Base-by-base conservation (phyloP, 2,797 vertebrate species). In the Microctenopoma stevenorrisi region DNA sequence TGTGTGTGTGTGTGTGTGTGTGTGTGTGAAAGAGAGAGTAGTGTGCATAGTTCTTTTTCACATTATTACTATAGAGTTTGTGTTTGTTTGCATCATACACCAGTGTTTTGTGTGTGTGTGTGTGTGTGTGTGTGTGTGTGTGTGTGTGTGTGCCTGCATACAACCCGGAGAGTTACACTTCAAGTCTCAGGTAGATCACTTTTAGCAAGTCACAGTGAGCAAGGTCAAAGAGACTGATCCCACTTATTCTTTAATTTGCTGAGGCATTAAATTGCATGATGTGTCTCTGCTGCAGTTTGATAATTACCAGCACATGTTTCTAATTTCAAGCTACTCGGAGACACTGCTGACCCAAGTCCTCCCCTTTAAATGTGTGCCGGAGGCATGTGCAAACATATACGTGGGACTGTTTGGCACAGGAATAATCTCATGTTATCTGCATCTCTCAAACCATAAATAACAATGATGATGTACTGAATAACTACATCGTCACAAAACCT, bases 271-370 rank as follows among this genome's bases (percentile, higher is more conserved):
- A 93, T 93, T 93, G 90, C 92, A 90, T 86, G 88, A 91, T 88
- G 89, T 93, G 91, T 88, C 86, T 94, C 92, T 92, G 91, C 89
- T 89, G 90, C 91, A 93, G 90, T 93, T 91, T 94, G 90, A 93
- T 95, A 93, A 94, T 94, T 94, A 91, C 89, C 86, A 93, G 92
- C 93, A 94, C 94, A 94, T 95, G 94, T 94, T 94, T 91, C 91
- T 93, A 93, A 94, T 94, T 94, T 94, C 86, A 91, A 89, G 86
- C 86, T 85, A 92, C 89, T 93, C 90, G 90, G 87, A 91, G 87
- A 86, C 91, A 92, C 90, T 89, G 86, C 86, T 94, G 93, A 93
- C 92, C 94, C 93, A 92, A 92, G 93, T 94, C 92, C 91, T 93
- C 91, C 91, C 83, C 84, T 89, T 86, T 76, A 1, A 59, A 52